phyloP scores from a whole-genome alignment of 53 echinoderm and acorn worm genomes.

The Stichopus horrens region DNA sequence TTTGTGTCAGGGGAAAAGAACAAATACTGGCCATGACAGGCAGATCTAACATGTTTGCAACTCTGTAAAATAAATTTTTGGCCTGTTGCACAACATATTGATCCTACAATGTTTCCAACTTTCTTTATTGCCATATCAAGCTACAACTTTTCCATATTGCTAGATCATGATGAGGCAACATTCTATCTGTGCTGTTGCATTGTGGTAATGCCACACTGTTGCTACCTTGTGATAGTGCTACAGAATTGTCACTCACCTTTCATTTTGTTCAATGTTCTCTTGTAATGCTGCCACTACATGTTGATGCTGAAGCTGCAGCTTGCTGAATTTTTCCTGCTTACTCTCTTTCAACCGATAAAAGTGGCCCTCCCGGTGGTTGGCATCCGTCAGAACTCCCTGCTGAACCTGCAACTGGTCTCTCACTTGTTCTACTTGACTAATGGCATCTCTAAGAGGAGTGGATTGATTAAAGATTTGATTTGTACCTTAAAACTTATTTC shows the following conservation, averaged over 20 bases:
- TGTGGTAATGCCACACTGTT: not conserved
- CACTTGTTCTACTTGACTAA: conserved; percentile 56
- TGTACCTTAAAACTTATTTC: no score
- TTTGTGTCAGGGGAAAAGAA: no score
- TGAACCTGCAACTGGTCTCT: conserved; percentile 69
- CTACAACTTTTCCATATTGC: no score
- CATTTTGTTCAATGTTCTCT: conserved; percentile 58
- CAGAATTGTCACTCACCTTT: conserved; percentile 51
- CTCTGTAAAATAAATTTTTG: no score
- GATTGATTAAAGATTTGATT: no score
- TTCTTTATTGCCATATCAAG: no score
- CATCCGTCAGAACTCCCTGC: conserved; percentile 77
- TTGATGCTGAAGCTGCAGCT: conserved; percentile 81
- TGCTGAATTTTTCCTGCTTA: conserved; percentile 87
- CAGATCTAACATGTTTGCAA: no score
- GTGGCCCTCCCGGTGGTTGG: conserved; percentile 72
- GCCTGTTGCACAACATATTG: no score
- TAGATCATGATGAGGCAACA: no score
- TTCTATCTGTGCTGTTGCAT: not conserved
- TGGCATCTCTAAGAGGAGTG: not conserved
- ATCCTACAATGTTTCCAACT: no score
- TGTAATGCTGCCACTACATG: conserved; percentile 60
- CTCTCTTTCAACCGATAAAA: conserved; percentile 66
- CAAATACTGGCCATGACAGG: no score
- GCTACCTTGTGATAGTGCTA: not conserved